Conservation (phyloP, 2,888 invertebrate genomes). For the Eristalinus sepulchralis region DNA sequence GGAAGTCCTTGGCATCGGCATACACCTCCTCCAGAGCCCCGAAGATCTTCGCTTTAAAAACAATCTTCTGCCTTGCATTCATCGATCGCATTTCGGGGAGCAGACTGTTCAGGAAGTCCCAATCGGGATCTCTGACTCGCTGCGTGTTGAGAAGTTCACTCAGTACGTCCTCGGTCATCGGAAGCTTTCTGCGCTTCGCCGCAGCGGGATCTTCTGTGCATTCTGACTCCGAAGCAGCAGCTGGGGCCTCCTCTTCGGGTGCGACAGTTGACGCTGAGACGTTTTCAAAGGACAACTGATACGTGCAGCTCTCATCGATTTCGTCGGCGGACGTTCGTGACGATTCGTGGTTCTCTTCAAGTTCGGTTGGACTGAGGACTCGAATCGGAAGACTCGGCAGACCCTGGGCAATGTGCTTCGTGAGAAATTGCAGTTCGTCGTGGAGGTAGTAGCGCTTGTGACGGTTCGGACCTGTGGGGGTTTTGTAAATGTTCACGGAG, state of each 20-base stretch:
- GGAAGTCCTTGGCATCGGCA: slow-evolving; percentile 72
- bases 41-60: slow-evolving; percentile 77
- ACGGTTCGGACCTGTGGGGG: slow-evolving; percentile 74
- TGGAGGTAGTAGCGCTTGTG: slow-evolving; percentile 74
- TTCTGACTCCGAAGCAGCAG: slow-evolving; percentile 9
- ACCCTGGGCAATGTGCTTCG: slow-evolving; percentile 73
- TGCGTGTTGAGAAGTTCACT: background rate
- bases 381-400: slow-evolving; percentile 71
- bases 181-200: background rate
- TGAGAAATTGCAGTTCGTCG: slow-evolving; percentile 74
- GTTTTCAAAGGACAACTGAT: slow-evolving; percentile 30
- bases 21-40: slow-evolving; percentile 77
- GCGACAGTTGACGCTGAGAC: background rate
- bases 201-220: background rate
- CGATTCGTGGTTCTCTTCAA: slow-evolving; percentile 19
- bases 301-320: slow-evolving; percentile 22
- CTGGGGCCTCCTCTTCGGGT: background rate
- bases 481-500: slow-evolving; percentile 77
- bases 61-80: slow-evolving; percentile 77
- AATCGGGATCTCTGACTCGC: slow-evolving; percentile 61
- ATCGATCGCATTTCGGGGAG: slow-evolving; percentile 78
- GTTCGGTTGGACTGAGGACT: slow-evolving; percentile 16
- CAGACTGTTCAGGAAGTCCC: slow-evolving; percentile 73
- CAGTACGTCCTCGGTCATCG: background rate
- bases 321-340: slow-evolving; percentile 22